phyloP scores from a whole-genome alignment of 2,888 invertebrate species.

The Halictus ligatus region DNA sequence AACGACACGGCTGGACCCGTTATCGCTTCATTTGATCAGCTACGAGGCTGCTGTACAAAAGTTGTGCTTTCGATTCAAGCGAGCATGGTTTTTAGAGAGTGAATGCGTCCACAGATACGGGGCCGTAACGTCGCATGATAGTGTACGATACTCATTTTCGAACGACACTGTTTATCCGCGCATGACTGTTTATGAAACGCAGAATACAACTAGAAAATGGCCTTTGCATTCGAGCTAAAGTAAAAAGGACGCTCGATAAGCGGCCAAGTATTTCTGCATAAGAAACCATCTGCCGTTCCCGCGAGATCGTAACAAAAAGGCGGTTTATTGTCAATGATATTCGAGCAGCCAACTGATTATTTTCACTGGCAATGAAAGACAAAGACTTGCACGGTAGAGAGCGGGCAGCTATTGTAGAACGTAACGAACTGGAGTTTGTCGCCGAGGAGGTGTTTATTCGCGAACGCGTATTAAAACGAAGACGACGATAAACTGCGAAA shows the following conservation, averaged over 20 bases:
- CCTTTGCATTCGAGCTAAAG: neutral
- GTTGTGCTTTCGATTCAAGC: neutral
- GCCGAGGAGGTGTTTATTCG: constrained; percentile 21
- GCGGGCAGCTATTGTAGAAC: neutral
- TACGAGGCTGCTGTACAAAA: neutral
- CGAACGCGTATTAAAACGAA: constrained; percentile 43
- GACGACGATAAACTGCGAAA: constrained; percentile 38
- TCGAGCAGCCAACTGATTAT: neutral
- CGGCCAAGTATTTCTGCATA: neutral
- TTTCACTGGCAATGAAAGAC: neutral
- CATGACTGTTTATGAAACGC: neutral
- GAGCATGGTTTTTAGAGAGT: neutral
- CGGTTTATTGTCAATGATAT: no score
- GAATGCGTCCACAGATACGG: neutral
- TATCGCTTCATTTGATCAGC: neutral
- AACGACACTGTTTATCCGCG: neutral
- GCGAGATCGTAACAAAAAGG: neutral
- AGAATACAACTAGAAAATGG: neutral
- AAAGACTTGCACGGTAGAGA: neutral
- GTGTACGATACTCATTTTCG: no score
- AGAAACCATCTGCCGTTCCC: neutral
- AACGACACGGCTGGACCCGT: neutral
- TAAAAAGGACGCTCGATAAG: neutral
- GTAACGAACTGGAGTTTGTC: neutral
- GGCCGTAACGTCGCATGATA: no score